phyloP scores from a whole-genome alignment of 1,140 invertebrate genomes.

The Hylyphantes graminicola region DNA sequence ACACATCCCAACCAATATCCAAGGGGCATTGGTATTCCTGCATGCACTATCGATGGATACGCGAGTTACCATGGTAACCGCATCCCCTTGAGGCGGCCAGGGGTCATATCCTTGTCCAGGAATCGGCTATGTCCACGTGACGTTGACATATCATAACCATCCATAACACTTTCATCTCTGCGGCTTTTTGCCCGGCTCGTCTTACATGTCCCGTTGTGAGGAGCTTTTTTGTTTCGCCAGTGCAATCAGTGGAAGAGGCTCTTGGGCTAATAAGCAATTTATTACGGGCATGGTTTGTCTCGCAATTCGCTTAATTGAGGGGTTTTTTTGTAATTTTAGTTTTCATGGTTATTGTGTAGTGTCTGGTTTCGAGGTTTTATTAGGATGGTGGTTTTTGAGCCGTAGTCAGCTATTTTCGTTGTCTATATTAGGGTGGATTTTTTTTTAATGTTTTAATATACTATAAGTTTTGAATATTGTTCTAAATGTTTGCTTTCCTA shows the following conservation, averaged over 20 bases:
- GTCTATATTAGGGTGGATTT: no score
- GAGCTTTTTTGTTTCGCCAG: no score
- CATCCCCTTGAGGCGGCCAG: constrained; percentile 17
- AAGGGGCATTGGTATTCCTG: background rate
- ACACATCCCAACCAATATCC: no score
- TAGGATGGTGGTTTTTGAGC: no score
- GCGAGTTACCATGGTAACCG: constrained; percentile 25
- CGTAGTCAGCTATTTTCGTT: no score
- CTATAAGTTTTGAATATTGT: no score
- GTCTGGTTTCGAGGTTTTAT: no score
- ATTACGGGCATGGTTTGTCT: constrained; percentile 23
- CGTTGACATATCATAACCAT: constrained; percentile 55
- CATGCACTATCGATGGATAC: background rate
- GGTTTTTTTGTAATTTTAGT: no score
- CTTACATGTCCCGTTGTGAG: constrained; percentile 4
- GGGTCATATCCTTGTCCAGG: constrained; percentile 17
- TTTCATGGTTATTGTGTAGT: no score
- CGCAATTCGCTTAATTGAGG: constrained; percentile 35
- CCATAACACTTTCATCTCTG: constrained; percentile 46
- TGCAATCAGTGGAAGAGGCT: constrained; percentile 37
- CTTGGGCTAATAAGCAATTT: constrained; percentile 53
- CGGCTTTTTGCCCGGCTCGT: constrained; percentile 15
- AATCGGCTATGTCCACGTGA: constrained; percentile 16
- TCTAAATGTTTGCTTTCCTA: no score
- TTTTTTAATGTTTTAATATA: no score